Base-by-base conservation (phyloP, 2,113 vertebrate species). In the Emydocephalus ijimae region DNA sequence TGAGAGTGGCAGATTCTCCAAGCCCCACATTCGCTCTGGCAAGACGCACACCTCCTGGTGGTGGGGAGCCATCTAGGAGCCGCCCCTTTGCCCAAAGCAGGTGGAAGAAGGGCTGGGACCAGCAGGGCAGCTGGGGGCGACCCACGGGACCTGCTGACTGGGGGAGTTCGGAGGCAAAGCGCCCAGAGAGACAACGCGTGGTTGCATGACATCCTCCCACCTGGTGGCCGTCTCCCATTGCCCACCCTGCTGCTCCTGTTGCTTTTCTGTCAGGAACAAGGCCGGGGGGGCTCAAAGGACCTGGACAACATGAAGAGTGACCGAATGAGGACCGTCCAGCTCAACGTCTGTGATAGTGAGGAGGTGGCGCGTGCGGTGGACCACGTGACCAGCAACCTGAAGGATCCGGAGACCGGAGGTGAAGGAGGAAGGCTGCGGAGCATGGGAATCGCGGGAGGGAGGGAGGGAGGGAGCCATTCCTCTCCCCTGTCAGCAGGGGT, bases 261-360 rank as follows among this genome's bases (percentile, higher is more conserved):
- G 0, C 29, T 50, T n/a, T 9, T 56, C 29, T 9, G 69, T 74
- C 92, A 98, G 98, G 97, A 98, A 92, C 97, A 98, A 91, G 97
- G 97, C 74, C 94, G 95, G 8, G 96, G 93, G 14, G 98, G 98
- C 7, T 96, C 95, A 92, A 96, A 97, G 95, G 97, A 98, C 0
- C 95, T 98, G 94, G 98, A 98, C 91, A 87, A 90, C 91, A 95
- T 98, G 97, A 97, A 98, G 1, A 97, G 97, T 12, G 97, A 98
- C 88, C 95, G 97, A 4, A 93, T 98, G 96, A 97, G 96, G 93
- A 98, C 98, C 0, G 29, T 98, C 20, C 98, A 98, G 95, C 97
- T 98, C 59, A 97, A 98, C 0, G 98, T 98, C 59, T 98, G 98
- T 91, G 96, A 96, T 81, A 95, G 95, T 3, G 97, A 98, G 52